phyloP scores from a whole-genome alignment of 2,888 invertebrate species.

The Invenusta paracnida region DNA sequence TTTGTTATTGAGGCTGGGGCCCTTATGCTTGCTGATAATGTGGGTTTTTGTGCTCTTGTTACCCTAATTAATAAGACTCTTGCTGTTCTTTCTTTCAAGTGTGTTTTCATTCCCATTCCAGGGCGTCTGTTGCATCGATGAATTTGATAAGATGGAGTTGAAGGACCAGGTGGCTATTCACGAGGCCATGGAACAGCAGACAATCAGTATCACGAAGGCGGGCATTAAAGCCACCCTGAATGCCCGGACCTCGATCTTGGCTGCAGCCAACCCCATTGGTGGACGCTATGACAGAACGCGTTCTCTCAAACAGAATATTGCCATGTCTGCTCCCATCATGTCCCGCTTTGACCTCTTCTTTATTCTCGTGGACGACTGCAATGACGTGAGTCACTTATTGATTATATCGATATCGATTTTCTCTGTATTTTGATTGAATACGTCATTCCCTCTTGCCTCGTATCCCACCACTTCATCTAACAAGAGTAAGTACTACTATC shows the following conservation, averaged over 20 bases:
- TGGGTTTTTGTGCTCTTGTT: too few species aligned
- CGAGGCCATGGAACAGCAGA: slow-evolving; percentile 99
- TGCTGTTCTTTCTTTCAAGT: too few species aligned
- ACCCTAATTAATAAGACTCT: too few species aligned
- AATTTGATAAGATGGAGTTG: slow-evolving; percentile 98
- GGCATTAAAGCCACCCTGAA: slow-evolving; percentile 77
- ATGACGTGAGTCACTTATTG: slow-evolving; percentile 71
- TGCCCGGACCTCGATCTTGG: slow-evolving; percentile 91
- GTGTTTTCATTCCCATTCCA: slow-evolving; percentile 47
- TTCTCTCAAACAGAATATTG: slow-evolving; percentile 87
- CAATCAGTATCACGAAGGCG: slow-evolving; percentile 91
- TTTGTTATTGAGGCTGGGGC: slow-evolving; percentile 99
- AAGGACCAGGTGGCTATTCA: slow-evolving; percentile 97
- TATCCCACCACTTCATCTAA: too few species aligned
- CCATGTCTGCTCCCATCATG: slow-evolving; percentile 92
- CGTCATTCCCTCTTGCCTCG: too few species aligned
- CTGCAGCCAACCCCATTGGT: slow-evolving; percentile 96
- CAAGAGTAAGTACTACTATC: too few species aligned
- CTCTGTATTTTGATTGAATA: too few species aligned
- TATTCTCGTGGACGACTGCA: slow-evolving; percentile 91
- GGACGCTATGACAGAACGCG: slow-evolving; percentile 90
- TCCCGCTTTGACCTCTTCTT: slow-evolving; percentile 97
- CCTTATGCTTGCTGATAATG: slow-evolving; percentile 95
- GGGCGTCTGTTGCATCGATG: slow-evolving; percentile 94
- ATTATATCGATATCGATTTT: too few species aligned